Conservation (phyloP, 2,797 vertebrate species). For the Protosalanx chinensis region DNA sequence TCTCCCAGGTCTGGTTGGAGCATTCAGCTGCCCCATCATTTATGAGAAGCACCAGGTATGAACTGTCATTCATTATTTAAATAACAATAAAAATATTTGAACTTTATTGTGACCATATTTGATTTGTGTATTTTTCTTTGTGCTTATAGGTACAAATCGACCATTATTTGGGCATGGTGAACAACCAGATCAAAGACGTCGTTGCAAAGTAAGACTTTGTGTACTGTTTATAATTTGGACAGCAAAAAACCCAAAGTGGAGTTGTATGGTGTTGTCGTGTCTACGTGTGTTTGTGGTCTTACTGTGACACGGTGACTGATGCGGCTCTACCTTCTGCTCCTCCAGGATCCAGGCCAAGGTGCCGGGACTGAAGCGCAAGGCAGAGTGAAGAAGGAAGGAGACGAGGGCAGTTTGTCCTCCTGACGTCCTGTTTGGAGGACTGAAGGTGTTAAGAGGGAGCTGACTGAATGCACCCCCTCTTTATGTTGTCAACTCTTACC, state of each 20-base stretch:
- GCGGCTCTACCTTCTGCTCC: slow-evolving; percentile 8
- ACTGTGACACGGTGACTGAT: slow-evolving; percentile 1
- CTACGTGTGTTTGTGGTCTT: not conserved
- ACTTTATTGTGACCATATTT: not conserved
- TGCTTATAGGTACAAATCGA: slow-evolving; percentile 85
- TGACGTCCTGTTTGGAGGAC: slow-evolving; percentile 45
- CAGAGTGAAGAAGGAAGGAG: slow-evolving; percentile 74
- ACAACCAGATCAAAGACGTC: slow-evolving; percentile 85
- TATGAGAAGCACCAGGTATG: slow-evolving; percentile 96
- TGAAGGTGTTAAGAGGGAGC: slow-evolving; percentile 14
- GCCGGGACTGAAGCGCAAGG: slow-evolving; percentile 91
- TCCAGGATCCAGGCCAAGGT: slow-evolving; percentile 91
- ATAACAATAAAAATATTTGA: not conserved
- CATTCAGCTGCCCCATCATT: slow-evolving; percentile 90
- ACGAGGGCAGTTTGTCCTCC: slow-evolving; percentile 18
- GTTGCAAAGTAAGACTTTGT: slow-evolving; percentile 84
- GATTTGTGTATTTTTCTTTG: slow-evolving; percentile 3
- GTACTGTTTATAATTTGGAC: not conserved
- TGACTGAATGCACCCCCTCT: slow-evolving; percentile 45
- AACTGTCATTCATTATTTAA: not conserved
- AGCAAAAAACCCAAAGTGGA: no score
- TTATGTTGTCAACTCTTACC: slow-evolving; percentile 76
- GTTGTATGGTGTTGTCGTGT: not conserved
- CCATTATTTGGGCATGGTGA: slow-evolving; percentile 84
- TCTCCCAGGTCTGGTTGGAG: slow-evolving; percentile 81